phyloP scores from a whole-genome alignment of 2,888 invertebrate genomes.

The Gnatocerus cornutus region DNA sequence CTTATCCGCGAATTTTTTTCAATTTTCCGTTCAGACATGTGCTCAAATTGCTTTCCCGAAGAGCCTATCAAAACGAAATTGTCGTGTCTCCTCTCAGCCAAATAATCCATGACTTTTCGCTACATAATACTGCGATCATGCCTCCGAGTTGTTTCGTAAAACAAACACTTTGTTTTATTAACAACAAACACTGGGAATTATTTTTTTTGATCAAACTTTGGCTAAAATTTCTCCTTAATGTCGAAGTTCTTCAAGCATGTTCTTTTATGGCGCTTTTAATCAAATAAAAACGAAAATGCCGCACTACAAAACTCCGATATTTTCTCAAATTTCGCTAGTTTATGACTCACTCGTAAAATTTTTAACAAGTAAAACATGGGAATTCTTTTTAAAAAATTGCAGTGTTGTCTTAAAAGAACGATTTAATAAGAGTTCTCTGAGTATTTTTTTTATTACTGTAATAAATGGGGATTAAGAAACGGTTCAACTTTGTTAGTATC shows the following conservation, averaged over 20 bases:
- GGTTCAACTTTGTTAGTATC: slow-evolving; percentile 2
- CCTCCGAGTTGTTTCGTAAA: slow-evolving; percentile 1
- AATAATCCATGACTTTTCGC: slow-evolving; percentile 19
- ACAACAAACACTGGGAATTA: neutral
- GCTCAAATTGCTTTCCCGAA: slow-evolving; percentile 20
- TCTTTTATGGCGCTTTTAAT: slow-evolving; percentile 16
- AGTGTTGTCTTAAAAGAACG: slow-evolving; percentile 1
- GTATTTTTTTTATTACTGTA: slow-evolving; percentile 7
- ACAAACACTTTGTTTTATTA: neutral
- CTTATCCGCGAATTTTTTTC: slow-evolving; percentile 14
- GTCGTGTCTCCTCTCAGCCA: slow-evolving; percentile 7
- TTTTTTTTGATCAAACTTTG: neutral
- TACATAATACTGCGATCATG: slow-evolving; percentile 4
- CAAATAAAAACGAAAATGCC: slow-evolving; percentile 2
- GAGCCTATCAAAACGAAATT: slow-evolving; percentile 26
- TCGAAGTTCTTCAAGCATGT: neutral
- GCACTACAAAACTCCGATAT: slow-evolving; percentile 2
- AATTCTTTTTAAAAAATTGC: slow-evolving; percentile 24
- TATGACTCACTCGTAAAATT: slow-evolving; percentile 16
- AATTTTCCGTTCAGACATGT: slow-evolving; percentile 23
- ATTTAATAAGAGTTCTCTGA: slow-evolving; percentile 11
- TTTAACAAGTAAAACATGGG: slow-evolving; percentile 22
- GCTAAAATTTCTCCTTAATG: slow-evolving; percentile 3
- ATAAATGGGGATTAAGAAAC: slow-evolving; percentile 22
- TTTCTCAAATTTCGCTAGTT: slow-evolving; percentile 14